Evolutionary conservation across 2,888 invertebrate species (phyloP).

Genomic region (Latrodectus hesperus): DNA sequence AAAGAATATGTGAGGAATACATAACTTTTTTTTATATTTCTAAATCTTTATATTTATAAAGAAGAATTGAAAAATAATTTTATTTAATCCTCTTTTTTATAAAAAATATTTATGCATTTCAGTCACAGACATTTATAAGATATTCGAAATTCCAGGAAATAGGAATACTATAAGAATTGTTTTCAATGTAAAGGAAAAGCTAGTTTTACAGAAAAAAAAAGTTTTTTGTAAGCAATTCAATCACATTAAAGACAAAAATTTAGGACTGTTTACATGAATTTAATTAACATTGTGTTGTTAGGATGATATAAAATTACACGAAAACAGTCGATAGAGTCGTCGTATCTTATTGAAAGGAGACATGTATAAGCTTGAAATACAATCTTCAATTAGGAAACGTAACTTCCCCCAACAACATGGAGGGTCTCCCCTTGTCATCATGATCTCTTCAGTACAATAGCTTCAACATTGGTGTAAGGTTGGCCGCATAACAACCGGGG

Average conservation of each 20-base stretch:
- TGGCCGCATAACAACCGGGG: conserved; percentile 62
- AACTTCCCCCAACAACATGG: conserved; percentile 33
- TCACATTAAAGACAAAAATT: background rate
- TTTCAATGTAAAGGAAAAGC: no score
- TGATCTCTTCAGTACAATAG: conserved; percentile 13
- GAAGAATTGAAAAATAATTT: no score
- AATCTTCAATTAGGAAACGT: conserved; percentile 15
- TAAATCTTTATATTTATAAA: no score
- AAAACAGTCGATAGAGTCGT: background rate
- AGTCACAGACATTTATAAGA: no score
- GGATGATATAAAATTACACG: background rate
- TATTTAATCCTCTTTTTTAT: no score
- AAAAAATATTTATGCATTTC: no score
- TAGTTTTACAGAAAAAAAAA: background rate
- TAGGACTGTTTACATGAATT: background rate
- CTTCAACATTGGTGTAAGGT: conserved; percentile 50
- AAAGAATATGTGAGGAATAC: no score
- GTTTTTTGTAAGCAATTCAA: background rate
- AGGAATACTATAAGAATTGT: no score
- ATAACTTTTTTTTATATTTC: no score
- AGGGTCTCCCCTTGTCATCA: conserved; percentile 34
- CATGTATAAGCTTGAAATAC: conserved; percentile 16
- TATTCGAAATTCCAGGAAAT: no score
- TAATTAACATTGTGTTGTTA: background rate
- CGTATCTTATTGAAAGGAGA: conserved; percentile 5